Conservation (phyloP, 2,113 vertebrate genomes). For the Regulus satrapa region DNA sequence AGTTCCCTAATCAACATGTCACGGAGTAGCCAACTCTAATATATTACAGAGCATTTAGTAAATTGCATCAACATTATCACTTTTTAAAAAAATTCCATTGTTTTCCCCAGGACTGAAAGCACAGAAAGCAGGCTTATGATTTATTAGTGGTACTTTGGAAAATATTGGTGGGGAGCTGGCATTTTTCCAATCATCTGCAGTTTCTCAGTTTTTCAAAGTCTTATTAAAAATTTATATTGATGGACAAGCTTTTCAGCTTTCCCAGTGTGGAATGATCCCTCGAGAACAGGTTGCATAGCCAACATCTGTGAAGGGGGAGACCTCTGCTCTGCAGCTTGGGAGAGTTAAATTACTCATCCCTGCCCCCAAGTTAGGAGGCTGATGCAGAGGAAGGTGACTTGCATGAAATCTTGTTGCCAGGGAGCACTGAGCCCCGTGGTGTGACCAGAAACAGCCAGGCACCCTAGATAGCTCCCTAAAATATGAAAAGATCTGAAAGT, state of each 20-base stretch:
- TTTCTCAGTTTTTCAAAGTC: not conserved
- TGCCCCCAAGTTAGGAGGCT: not conserved
- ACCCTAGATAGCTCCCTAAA: not conserved
- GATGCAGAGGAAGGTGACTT: not conserved
- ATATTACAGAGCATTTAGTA: not conserved
- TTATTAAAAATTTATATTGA: slow-evolving; percentile 25
- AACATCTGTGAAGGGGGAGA: not conserved
- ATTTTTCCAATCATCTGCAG: not conserved
- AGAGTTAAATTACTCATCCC: not conserved
- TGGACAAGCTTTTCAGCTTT: not conserved
- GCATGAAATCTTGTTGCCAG: not conserved
- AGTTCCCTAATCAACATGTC: not conserved
- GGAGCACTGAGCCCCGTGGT: not conserved
- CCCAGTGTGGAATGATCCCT: not conserved
- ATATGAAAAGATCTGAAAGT: not conserved
- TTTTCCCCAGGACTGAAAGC: not conserved
- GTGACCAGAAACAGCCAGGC: not conserved
- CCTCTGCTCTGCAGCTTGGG: not conserved
- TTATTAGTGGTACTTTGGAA: not conserved
- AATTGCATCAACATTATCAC: not conserved
- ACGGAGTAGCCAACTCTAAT: not conserved
- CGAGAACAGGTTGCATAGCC: not conserved
- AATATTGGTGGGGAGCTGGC: not conserved
- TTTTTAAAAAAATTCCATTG: not conserved
- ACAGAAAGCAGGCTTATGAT: not conserved